A percentile compares a stretch with the other conserved stretches of the same genome.
Evolutionary conservation across 1,140 invertebrate genomes (phyloP).

Genomic region (Drosophila bocqueti): DNA sequence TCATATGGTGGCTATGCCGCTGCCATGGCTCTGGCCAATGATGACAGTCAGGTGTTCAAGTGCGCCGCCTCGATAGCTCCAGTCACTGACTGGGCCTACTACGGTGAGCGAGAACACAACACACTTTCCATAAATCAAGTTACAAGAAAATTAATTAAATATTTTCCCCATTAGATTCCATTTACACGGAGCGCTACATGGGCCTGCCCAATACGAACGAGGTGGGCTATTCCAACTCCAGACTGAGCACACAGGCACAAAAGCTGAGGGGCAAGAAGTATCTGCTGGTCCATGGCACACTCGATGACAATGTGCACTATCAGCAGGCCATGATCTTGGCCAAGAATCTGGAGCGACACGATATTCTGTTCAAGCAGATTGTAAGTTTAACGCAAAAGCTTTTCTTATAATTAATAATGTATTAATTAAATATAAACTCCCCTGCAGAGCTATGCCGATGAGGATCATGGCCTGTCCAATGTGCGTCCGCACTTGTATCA

Average conservation of each 20-base stretch:
- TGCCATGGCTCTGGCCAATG: constrained; percentile 92
- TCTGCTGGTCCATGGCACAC: constrained; percentile 95
- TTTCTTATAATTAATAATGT: background rate
- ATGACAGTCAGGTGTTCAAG: constrained; percentile 90
- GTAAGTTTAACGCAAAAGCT: constrained; percentile 85
- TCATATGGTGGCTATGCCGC: constrained; percentile 96
- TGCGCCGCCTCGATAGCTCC: constrained; percentile 98
- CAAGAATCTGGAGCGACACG: constrained; percentile 92
- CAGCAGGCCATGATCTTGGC: constrained; percentile 97
- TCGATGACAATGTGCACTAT: constrained; percentile 98
- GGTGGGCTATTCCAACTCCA: constrained; percentile 91
- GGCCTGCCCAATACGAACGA: constrained; percentile 92
- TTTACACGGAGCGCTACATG: constrained; percentile 98
- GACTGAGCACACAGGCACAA: constrained; percentile 89
- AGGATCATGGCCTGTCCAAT: constrained; percentile 93
- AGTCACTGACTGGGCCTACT: constrained; percentile 94
- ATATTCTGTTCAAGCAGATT: constrained; percentile 95
- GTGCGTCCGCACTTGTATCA: constrained; percentile 95
- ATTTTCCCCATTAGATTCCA: constrained; percentile 90
- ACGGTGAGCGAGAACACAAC: constrained; percentile 88
- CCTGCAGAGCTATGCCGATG: constrained; percentile 96
- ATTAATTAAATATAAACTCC: constrained; percentile 86
- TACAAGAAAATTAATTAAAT: background rate
- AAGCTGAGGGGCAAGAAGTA: constrained; percentile 91
- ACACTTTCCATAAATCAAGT: background rate